These are phyloP conservation scores for Coecobrya sp. DNA, from an alignment of 2,888 invertebrate genomes.

Conservation along the genomic window DNA sequence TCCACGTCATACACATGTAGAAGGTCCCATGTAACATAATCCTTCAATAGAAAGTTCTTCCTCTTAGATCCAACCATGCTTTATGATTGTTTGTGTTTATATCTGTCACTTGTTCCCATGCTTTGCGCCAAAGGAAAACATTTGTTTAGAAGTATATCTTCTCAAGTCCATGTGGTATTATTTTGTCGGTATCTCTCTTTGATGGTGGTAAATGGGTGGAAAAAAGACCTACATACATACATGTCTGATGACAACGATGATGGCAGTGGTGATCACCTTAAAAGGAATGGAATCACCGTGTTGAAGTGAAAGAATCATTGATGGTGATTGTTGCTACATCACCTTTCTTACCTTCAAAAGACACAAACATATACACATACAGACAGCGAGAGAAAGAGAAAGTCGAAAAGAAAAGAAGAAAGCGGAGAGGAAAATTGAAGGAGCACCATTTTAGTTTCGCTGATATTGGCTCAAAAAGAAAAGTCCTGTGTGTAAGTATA, in stretches of 20 bases:
- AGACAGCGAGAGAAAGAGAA: slow-evolving; percentile 4
- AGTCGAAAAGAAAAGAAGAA: slow-evolving; percentile 39
- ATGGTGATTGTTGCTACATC: slow-evolving; percentile 42
- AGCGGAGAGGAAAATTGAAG: slow-evolving; percentile 55
- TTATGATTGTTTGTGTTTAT: slow-evolving; percentile 30
- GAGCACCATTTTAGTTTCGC: slow-evolving; percentile 52
- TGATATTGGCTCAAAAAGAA: slow-evolving; percentile 50
- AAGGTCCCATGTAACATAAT: slow-evolving; percentile 33
- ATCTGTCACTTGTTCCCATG: background rate
- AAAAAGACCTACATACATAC: background rate
- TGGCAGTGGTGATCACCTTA: slow-evolving; percentile 26
- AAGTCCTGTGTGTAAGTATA: background rate
- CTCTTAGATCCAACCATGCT: background rate
- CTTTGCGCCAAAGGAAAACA: background rate
- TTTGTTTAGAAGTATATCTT: background rate
- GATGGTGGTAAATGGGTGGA: slow-evolving; percentile 4
- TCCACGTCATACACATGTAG: slow-evolving; percentile 20
- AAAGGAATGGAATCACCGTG: slow-evolving; percentile 3
- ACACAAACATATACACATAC: background rate
- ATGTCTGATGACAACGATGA: slow-evolving; percentile 17
- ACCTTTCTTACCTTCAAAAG: background rate
- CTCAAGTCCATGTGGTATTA: background rate
- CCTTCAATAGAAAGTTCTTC: slow-evolving; percentile 12
- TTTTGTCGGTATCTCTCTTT: slow-evolving; percentile 21
- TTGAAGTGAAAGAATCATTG: slow-evolving; percentile 21